Conservation (phyloP, 2,797 vertebrate species). For the Champsocephalus gunnari region DNA sequence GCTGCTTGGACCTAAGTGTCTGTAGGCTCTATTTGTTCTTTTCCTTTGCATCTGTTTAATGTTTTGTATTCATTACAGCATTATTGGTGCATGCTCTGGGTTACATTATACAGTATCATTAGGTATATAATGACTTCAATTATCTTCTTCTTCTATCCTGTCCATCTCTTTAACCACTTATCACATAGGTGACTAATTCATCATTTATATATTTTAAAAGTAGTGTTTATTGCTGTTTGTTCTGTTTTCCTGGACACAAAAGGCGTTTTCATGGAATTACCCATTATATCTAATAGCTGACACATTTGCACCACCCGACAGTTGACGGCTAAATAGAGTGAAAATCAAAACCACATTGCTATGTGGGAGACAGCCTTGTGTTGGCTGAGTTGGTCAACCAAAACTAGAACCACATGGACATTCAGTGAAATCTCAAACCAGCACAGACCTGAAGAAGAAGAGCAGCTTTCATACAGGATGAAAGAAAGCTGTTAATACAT, state of each 20-base stretch:
- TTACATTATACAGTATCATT: no score
- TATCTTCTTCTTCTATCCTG: no score
- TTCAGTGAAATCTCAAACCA: neutral
- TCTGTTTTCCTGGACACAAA: neutral
- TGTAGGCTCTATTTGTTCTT: no score
- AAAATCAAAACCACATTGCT: constrained; percentile 39
- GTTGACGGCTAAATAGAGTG: constrained; percentile 15
- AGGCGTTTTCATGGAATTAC: neutral
- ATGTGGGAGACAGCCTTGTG: constrained; percentile 1
- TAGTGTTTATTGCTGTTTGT: no score
- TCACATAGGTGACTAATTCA: no score
- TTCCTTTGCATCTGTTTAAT: no score
- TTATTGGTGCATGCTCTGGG: no score
- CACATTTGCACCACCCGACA: constrained; percentile 34
- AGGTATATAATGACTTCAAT: no score
- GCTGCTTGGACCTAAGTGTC: no score
- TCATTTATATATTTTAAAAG: no score
- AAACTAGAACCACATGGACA: constrained; percentile 40
- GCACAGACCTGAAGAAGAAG: neutral
- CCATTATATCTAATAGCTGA: constrained; percentile 25
- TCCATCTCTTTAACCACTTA: no score
- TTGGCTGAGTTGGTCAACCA: constrained; percentile 3
- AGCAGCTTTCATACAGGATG: neutral
- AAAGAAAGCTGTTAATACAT: neutral
- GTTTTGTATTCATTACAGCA: no score